Conservation (phyloP, 2,888 invertebrate genomes). For the Anthophora plumipes region DNA sequence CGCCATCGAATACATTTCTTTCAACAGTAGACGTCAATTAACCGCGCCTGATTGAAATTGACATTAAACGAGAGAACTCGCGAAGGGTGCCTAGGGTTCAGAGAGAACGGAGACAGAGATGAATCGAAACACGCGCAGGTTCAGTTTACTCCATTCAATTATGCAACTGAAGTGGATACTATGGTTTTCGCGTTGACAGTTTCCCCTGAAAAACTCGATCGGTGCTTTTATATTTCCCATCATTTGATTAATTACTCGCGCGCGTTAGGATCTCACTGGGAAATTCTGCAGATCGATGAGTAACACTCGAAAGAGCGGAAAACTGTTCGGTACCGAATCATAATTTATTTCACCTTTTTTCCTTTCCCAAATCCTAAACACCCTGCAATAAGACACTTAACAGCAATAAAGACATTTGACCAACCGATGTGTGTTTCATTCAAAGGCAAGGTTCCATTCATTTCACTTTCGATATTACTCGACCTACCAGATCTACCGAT, state of each 20-base stretch:
- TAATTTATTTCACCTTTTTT: no score
- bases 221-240: slow-evolving; percentile 57
- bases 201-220: slow-evolving; percentile 48
- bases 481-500: no score
- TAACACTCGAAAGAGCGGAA: not conserved
- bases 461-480: no score
- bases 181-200: slow-evolving; percentile 49
- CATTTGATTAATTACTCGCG: slow-evolving; percentile 59
- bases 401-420: no score
- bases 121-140: slow-evolving; percentile 38
- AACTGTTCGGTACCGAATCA: no score
- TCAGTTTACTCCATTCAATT: slow-evolving; percentile 71
- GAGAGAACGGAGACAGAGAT: not conserved
- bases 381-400: not conserved
- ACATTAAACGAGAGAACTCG: slow-evolving; percentile 64
- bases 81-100: slow-evolving; percentile 24
- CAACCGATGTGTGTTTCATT: no score
- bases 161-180: slow-evolving; percentile 70
- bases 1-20: slow-evolving; percentile 72
- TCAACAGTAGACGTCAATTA: slow-evolving; percentile 71
- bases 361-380: no score
- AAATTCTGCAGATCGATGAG: slow-evolving; percentile 16
- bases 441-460: no score
- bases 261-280: slow-evolving; percentile 33
- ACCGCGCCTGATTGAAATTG: slow-evolving; percentile 69